Evolutionary conservation across 2,888 invertebrate genomes (phyloP).

Genomic region (Drosophila neutralis): DNA sequence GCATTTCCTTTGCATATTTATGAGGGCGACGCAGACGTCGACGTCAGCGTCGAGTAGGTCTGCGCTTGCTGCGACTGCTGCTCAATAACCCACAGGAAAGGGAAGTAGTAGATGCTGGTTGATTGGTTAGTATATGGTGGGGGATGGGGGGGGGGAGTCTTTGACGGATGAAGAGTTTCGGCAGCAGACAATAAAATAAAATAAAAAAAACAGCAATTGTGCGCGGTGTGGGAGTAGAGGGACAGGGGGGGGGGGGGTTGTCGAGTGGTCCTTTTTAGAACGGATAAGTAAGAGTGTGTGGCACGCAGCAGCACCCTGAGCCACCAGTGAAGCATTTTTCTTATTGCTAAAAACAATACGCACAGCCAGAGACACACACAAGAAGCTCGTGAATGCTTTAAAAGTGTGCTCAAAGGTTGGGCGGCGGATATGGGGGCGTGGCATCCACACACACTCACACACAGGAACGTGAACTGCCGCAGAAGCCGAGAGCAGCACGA

Average conservation of each 20-base stretch:
- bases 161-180: slow-evolving; percentile 57
- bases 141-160: not conserved
- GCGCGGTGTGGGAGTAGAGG: too few relatives aligned
- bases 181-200: slow-evolving; percentile 42
- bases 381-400: slow-evolving; percentile 44
- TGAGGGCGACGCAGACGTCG: slow-evolving; percentile 51
- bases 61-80: slow-evolving; percentile 20
- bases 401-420: slow-evolving; percentile 7
- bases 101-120: slow-evolving; percentile 9
- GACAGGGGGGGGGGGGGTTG: not conserved
- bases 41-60: slow-evolving; percentile 7
- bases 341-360: slow-evolving; percentile 44
- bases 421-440: not conserved
- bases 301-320: slow-evolving; percentile 50
- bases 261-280: slow-evolving; percentile 12
- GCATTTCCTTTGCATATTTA: slow-evolving; percentile 76
- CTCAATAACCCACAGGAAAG: slow-evolving; percentile 57
- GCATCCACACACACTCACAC: not conserved
- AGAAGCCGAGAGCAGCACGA: slow-evolving; percentile 29
- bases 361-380: slow-evolving; percentile 21
- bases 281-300: slow-evolving; percentile 32
- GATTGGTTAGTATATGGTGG: not conserved
- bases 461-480: slow-evolving; percentile 32
- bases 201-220: slow-evolving; percentile 7
- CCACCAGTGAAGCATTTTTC: slow-evolving; percentile 57